These are phyloP conservation scores for Oligia latruncula DNA, from an alignment of 2,888 invertebrate species.

Conservation along the genomic window DNA sequence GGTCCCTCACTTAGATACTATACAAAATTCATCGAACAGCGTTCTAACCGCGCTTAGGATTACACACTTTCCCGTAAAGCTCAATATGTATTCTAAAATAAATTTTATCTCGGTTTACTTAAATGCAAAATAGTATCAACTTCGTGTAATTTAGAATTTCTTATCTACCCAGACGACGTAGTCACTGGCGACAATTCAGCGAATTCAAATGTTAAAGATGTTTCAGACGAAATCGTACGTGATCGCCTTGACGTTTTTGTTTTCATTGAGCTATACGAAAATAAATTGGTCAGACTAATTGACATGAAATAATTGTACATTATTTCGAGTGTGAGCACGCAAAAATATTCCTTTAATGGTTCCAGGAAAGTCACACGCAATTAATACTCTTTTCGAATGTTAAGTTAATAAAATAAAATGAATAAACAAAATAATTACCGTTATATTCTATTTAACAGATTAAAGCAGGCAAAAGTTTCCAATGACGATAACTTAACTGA, in stretches of 20 bases:
- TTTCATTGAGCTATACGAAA: background rate
- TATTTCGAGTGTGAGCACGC: background rate
- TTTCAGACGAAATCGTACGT: conserved; percentile 52
- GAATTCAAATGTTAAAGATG: conserved; percentile 64
- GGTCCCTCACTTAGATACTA: background rate
- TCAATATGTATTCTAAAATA: conserved; percentile 70
- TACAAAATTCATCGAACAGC: background rate
- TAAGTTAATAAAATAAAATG: conserved; percentile 1
- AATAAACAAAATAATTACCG: background rate
- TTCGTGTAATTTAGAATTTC: conserved; percentile 79
- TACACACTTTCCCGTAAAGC: conserved; percentile 16
- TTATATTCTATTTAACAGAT: background rate
- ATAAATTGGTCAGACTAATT: conserved; percentile 3
- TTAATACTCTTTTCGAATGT: background rate
- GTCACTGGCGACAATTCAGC: conserved; percentile 65
- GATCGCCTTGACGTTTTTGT: conserved; percentile 7
- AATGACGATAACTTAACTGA: background rate
- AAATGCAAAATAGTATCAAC: conserved; percentile 81
- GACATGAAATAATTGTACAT: conserved; percentile 18
- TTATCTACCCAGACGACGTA: conserved; percentile 76
- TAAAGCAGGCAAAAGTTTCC: background rate
- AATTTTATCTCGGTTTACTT: conserved; percentile 75
- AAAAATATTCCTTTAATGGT: background rate
- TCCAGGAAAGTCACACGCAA: background rate
- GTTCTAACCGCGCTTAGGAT: background rate